Evolutionary conservation across 1,140 invertebrate species (phyloP), one percentile per base, ranked within the genome.

Genomic region (Hydropsyche tenuis): DNA sequence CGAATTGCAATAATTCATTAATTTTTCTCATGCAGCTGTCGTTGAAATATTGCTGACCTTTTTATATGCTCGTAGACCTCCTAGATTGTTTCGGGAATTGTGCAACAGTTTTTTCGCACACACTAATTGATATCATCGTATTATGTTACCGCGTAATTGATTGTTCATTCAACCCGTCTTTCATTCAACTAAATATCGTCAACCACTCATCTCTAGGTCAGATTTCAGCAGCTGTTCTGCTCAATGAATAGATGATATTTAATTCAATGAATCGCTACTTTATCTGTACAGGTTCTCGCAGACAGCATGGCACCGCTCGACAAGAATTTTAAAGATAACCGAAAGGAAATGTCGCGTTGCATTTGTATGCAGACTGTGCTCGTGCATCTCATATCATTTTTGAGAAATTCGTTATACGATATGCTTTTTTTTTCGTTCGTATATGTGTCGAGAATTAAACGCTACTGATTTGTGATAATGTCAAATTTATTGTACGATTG

Each of bases 361-460:
- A 60, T 60, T 60, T 60, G 56, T 60, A 60, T 60, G 56, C 56
- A 60, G 56, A 60, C 56, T 60, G 20, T 23, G 56, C 30, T 60
- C 25, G 22, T 60, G 56, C 56, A 60, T 60, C 56, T 60, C 20
- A 18, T 12, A 60, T 60, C 56, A 60, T 60, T 60, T 60, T 60
- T 60, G 1, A 60, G 23, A 60, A 60, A 18, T 60, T 60, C 56
- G 25, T 60, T 60, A 60, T 60, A 22, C 20, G 48, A 53, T 53
- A 53, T 53, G 48, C 16, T 18, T 18, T 53, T 18, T 20, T 53
- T 53, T 53, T 20, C 7, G 48, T 53, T 9, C 16, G 48, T 18
- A 53, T 18, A 20, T 18, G 9, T 16, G 7, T 20, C 18, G 20
- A 16, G 16, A 53, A 53, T 16, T 37, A 37, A 37, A 37, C 30